Conservation (phyloP, 2,888 invertebrate species). For the Pegoplata infirma region DNA sequence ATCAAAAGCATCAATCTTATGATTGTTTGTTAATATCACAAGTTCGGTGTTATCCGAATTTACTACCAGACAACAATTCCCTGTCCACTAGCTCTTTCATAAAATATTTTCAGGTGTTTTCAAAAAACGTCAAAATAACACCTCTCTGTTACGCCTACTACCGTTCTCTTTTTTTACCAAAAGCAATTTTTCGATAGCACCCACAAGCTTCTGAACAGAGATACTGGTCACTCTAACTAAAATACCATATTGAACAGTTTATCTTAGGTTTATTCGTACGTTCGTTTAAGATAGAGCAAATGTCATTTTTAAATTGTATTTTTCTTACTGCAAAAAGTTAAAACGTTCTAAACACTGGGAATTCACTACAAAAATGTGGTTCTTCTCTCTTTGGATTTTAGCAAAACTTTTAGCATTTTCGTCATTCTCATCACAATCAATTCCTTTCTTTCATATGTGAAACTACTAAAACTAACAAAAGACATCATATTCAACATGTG, state of each 20-base stretch:
- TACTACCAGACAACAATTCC: no score
- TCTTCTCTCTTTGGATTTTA: slow-evolving; percentile 3
- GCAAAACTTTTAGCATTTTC: slow-evolving; percentile 46
- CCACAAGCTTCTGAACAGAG: no score
- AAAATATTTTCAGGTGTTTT: no score
- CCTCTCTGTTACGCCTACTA: no score
- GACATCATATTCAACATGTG: slow-evolving; percentile 57
- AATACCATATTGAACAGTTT: neutral
- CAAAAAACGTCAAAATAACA: no score
- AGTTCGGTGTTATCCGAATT: no score
- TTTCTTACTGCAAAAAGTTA: neutral
- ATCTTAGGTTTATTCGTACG: neutral
- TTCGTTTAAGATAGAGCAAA: slow-evolving; percentile 1
- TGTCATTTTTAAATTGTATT: slow-evolving; percentile 22
- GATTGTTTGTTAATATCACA: no score
- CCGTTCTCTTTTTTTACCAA: no score
- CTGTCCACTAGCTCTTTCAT: no score
- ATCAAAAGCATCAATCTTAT: no score
- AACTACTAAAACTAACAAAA: slow-evolving; percentile 8
- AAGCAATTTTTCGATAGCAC: no score
- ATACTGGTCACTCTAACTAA: neutral
- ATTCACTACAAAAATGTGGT: neutral
- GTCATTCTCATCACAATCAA: slow-evolving; percentile 42
- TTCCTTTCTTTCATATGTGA: slow-evolving; percentile 42
- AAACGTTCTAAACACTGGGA: slow-evolving; percentile 16